Conservation (phyloP, 2,888 invertebrate genomes). For the Thymelicus acteon region DNA sequence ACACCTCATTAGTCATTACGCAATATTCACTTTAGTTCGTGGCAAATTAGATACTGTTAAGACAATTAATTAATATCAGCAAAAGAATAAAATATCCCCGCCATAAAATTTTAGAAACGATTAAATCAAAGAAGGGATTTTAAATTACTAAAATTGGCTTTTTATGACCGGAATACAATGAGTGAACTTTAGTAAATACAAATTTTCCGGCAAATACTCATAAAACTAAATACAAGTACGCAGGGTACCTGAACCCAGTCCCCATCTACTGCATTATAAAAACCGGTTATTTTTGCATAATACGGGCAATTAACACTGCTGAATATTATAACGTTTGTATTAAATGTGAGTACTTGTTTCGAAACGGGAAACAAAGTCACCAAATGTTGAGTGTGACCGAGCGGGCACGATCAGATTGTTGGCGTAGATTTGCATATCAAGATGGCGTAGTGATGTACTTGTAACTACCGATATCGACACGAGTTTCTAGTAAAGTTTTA, state of each 20-base stretch:
- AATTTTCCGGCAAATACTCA: slow-evolving; percentile 6
- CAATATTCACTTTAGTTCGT: too few relatives aligned
- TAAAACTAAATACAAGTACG: slow-evolving; percentile 5
- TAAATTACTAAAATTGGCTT: not conserved
- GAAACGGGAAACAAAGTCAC: slow-evolving; percentile 40
- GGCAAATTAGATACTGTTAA: too few relatives aligned
- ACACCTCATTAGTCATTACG: too few relatives aligned
- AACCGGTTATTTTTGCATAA: slow-evolving; percentile 30
- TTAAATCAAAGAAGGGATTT: not conserved
- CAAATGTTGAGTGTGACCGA: slow-evolving; percentile 62
- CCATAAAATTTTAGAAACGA: not conserved
- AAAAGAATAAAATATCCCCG: not conserved
- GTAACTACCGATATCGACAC: slow-evolving; percentile 39
- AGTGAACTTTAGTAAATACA: not conserved
- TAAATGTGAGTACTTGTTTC: slow-evolving; percentile 1
- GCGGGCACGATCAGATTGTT: slow-evolving; percentile 64
- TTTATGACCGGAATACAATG: slow-evolving; percentile 3
- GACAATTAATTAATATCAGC: not conserved
- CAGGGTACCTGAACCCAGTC: not conserved
- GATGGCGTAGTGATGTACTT: slow-evolving; percentile 54
- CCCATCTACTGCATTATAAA: slow-evolving; percentile 15
- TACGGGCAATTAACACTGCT: slow-evolving; percentile 28
- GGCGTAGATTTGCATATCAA: slow-evolving; percentile 67
- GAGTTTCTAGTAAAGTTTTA: too few relatives aligned
- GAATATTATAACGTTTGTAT: slow-evolving; percentile 23